A percentile compares a stretch with the other conserved stretches of the same genome.
phyloP scores from a whole-genome alignment of 2,797 vertebrate genomes.

The Petrocephalus schoutedeni region DNA sequence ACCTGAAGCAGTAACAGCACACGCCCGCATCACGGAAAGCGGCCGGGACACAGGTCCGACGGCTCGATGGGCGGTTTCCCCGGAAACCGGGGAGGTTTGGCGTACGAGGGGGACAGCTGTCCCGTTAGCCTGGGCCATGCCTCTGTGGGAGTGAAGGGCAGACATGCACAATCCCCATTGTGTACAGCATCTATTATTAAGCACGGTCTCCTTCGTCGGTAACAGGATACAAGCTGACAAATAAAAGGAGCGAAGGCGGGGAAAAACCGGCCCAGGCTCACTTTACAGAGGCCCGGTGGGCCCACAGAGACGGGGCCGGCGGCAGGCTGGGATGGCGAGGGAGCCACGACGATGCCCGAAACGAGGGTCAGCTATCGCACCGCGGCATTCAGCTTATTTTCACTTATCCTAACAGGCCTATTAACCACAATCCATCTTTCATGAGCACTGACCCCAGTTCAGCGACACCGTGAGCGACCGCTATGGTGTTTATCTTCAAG shows the following conservation, averaged over 20 bases:
- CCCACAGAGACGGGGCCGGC: background rate
- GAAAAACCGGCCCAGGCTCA: background rate
- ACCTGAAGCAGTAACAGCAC: background rate
- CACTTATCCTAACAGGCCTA: background rate
- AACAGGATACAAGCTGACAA: slow-evolving; percentile 49
- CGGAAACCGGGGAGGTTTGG: background rate
- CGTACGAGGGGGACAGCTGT: background rate
- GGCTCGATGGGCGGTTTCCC: background rate
- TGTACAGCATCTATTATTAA: slow-evolving; percentile 58
- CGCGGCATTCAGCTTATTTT: background rate
- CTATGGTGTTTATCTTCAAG: background rate
- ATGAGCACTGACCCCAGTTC: background rate
- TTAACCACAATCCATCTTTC: background rate
- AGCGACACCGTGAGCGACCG: background rate
- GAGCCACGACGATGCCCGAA: background rate
- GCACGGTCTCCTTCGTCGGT: slow-evolving; percentile 45
- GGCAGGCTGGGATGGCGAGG: background rate
- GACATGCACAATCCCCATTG: slow-evolving; percentile 23
- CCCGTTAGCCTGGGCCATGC: background rate
- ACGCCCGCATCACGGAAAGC: background rate
- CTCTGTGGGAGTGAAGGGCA: background rate
- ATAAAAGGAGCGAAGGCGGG: slow-evolving; percentile 32
- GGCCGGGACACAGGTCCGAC: background rate
- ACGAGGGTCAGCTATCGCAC: background rate
- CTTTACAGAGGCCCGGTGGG: background rate